Conservation (phyloP, 2,113 vertebrate species). For the Proteles cristata region DNA sequence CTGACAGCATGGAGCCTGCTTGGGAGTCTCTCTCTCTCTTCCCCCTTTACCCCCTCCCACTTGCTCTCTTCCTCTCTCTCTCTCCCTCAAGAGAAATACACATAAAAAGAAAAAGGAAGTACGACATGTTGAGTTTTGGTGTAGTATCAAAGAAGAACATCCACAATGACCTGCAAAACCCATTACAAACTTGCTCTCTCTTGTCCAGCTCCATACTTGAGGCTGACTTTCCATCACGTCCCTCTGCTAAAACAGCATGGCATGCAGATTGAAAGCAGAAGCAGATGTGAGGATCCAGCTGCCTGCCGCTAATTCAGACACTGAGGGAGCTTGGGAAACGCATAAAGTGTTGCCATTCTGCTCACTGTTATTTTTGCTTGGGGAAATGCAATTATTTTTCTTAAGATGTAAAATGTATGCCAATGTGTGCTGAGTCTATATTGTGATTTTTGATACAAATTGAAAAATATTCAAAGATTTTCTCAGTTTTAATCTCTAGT, state of each 20-base stretch:
- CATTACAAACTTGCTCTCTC: neutral
- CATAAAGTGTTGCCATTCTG: rapidly evolving
- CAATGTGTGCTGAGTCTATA: neutral
- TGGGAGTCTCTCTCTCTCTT: too few species aligned
- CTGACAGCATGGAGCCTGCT: too few species aligned
- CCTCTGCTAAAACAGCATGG: neutral
- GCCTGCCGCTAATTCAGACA: neutral
- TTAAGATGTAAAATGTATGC: neutral
- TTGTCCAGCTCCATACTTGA: neutral
- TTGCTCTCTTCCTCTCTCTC: too few species aligned
- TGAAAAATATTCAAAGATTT: neutral
- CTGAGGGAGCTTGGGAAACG: neutral
- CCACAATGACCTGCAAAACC: neutral
- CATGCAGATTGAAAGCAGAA: rapidly evolving
- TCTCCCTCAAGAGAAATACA: too few species aligned
- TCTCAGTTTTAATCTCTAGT: slow-evolving; percentile 7
- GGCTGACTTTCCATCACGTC: neutral
- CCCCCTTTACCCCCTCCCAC: too few species aligned
- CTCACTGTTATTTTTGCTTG: neutral
- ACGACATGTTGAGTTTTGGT: neutral
- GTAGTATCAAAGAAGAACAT: neutral
- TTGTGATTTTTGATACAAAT: neutral
- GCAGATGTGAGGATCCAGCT: neutral
- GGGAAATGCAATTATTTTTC: neutral
- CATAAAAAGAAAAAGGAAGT: neutral